Evolutionary conservation across 2,113 vertebrate species (phyloP), one percentile per base, ranked within the genome.

Genomic region (Cyprinodon brontotheroides): DNA sequence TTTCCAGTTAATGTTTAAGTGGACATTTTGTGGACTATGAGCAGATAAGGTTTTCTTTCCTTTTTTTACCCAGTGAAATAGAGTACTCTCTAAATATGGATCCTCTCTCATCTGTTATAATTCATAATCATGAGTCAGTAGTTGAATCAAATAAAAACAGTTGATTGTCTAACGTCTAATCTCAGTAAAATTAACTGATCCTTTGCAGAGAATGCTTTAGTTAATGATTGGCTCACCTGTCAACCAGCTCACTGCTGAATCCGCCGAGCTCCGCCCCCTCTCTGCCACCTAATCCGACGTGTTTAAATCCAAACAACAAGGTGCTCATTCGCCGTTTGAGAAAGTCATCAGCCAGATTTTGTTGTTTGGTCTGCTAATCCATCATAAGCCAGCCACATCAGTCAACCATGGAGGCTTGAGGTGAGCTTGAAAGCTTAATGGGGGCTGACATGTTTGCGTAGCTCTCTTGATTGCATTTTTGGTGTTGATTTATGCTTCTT

Each of bases 161-260:
- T 11, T 9, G 7, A 11, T 3, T 5, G 22, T 47, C 50, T 1
- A 11, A 17, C 68, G 29, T 41, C 0, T 50, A 11, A 53, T 70
- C 68, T 60, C 48, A 37, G 69, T 65, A 13, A 71, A 76, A 22
- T 69, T 73, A 22, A 79, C 10, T 13, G 57, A 68, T 81, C 45
- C 36, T n/a, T 7, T 22, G 11, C 43, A 4, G 41, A 64, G 61
- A 53, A 41, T 14, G 11, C 59, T 81, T 41, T 10, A 2, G 83
- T 90, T 90, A 90, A 91, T 91, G 66, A 91, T 90, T 87, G 37
- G 15, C 75, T 83, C 80, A 80, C 68, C 86, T 85, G 87, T 84
- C 83, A 87, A 87, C 85, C 86, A 61, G 22, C 65, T 3, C 7
- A 4, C 50, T 68, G 40, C 38, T 70, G 72, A 82, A 78, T 17